Percentiles rank a stretch among this genome's conserved stretches.
Evolutionary conservation across 2,113 vertebrate genomes (phyloP).

Genomic region (Baryphthengus martii): DNA sequence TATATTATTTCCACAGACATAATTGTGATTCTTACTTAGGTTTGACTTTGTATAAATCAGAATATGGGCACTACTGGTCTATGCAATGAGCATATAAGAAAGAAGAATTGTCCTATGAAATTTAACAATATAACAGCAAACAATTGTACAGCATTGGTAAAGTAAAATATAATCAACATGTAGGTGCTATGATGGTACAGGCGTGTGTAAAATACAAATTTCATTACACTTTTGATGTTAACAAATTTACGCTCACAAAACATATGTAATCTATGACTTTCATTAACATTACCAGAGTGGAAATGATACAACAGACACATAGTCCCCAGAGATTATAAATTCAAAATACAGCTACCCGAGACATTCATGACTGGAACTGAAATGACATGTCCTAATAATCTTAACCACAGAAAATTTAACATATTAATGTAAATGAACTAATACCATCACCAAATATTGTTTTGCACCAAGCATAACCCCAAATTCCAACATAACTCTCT

Average conservation of each 20-base stretch:
- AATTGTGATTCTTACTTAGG: neutral
- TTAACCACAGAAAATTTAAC: neutral
- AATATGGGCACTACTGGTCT: neutral
- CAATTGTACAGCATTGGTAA: neutral
- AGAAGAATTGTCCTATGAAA: neutral
- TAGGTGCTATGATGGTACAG: fast-evolving
- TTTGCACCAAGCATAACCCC: neutral
- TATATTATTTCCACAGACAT: neutral
- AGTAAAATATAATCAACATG: neutral
- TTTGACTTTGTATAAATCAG: neutral
- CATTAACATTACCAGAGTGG: neutral
- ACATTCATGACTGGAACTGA: neutral
- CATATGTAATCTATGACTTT: neutral
- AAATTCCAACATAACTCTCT: too few relatives aligned
- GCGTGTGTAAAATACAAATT: neutral
- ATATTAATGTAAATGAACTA: neutral
- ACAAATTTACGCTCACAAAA: neutral
- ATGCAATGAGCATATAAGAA: neutral
- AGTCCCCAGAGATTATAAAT: neutral
- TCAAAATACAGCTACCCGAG: neutral
- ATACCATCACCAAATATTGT: too few relatives aligned
- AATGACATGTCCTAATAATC: neutral
- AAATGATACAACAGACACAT: neutral
- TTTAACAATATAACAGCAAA: neutral
- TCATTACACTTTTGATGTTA: neutral